Evolutionary conservation across 2,888 invertebrate genomes (phyloP).

Genomic region (Leistus spinibarbis): DNA sequence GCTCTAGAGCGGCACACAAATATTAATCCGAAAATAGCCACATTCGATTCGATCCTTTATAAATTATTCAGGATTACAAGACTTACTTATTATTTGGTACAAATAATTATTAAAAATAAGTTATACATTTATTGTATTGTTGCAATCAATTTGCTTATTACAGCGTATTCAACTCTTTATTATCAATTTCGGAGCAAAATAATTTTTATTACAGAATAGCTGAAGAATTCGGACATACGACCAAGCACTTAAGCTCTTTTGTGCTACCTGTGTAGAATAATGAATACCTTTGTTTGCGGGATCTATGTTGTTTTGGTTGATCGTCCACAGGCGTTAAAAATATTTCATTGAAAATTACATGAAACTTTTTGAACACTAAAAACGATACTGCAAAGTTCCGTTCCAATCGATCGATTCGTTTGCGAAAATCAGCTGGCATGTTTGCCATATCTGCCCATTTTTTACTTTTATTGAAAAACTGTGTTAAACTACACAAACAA

Average conservation of each 20-base stretch:
- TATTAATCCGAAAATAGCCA: no score
- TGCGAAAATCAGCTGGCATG: conserved; percentile 80
- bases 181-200: no score
- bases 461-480: conserved; percentile 93
- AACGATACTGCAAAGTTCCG: conserved; percentile 92
- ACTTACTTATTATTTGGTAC: no score
- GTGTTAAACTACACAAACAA: conserved; percentile 83
- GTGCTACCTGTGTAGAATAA: not conserved
- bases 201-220: no score
- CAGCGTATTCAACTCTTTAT: no score
- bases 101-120: no score
- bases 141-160: no score
- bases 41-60: no score
- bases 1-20: no score
- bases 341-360: conserved; percentile 85
- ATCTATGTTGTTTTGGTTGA: conserved; percentile 62
- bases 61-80: no score
- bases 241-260: not conserved
- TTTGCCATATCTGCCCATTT: conserved; percentile 96
- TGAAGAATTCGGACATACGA: no score
- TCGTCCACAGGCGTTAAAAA: conserved; percentile 75
- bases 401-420: conserved; percentile 83
- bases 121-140: no score
- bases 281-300: conserved; percentile 65
- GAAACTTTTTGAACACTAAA: conserved; percentile 91